phyloP scores from a whole-genome alignment of 1,140 invertebrate species.

The Leptopilina clavipes region DNA sequence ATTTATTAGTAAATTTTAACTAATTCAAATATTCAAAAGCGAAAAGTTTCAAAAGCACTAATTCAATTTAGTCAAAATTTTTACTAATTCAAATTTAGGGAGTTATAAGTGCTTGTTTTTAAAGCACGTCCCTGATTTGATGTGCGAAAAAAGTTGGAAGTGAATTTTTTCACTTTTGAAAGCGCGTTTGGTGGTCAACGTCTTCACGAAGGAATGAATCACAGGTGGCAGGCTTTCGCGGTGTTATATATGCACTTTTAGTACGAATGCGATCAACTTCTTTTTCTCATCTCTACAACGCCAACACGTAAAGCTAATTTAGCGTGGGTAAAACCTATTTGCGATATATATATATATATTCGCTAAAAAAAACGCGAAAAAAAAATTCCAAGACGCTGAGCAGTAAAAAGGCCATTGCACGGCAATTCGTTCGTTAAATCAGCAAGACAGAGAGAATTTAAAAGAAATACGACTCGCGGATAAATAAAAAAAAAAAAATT shows the following conservation, averaged over 20 bases:
- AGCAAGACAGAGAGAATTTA: slow-evolving; percentile 15
- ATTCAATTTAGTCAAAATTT: no score
- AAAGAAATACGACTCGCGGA: slow-evolving; percentile 22
- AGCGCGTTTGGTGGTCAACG: slow-evolving; percentile 26
- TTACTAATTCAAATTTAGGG: no score
- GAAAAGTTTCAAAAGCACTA: no score
- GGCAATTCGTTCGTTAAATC: slow-evolving; percentile 31
- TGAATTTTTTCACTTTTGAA: background rate
- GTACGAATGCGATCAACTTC: slow-evolving; percentile 8
- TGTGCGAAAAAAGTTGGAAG: background rate
- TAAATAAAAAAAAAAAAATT: slow-evolving; percentile 33
- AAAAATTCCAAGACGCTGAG: slow-evolving; percentile 12
- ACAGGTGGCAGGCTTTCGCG: slow-evolving; percentile 42
- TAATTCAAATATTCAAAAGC: no score
- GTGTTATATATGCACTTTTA: slow-evolving; percentile 17
- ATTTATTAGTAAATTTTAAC: no score
- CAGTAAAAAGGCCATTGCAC: slow-evolving; percentile 31
- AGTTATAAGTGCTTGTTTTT: no score
- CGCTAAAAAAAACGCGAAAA: background rate
- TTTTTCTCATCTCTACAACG: slow-evolving; percentile 17
- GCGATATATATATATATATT: background rate
- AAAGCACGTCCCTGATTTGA: background rate
- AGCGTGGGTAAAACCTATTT: slow-evolving; percentile 25
- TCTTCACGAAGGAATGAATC: slow-evolving; percentile 37
- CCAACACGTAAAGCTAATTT: slow-evolving; percentile 32